Base-by-base conservation (phyloP, 1,140 invertebrate genomes). In the Scaptodrosophila lebanonensis region DNA sequence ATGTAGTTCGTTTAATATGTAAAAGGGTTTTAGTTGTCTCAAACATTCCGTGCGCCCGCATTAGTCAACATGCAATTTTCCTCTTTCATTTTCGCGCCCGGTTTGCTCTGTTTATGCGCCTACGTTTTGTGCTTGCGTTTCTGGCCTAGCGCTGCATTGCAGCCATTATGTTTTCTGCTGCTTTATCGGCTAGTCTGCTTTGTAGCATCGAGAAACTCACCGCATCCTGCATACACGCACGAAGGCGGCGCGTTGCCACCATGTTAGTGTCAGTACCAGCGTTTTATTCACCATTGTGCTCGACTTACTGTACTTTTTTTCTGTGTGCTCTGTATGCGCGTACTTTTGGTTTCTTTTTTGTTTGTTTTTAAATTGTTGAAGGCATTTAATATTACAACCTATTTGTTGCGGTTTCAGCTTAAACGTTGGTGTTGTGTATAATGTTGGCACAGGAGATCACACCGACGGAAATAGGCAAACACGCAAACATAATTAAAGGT, bases 401-500 rank as follows among this genome's bases (percentile, higher is more conserved):
- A 25, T 25, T 8, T 25, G 3, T 8, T 8, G 8, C 8, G 22
- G 3, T 25, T 8, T 25, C 8, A 25, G 68, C 36, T 48, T 59
- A 35, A 51, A 48, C 57, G 49, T 39, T 47, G 61, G 66, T 49
- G 47, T 58, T 30, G 57, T 71, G 50, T 60, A 83, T 69, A 61
- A 86, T 86, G 84, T 79, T 86, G 66, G 77, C 77, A 50, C 63
- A 83, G 54, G 84, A 87, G 63, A 85, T 89, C 33, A 90, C 91
- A 87, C 91, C 91, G 64, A 90, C 91, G 43, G 90, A 91, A 83
- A 88, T 93, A 54, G 89, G 90, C 60, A 92, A 90, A 86, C 91
- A 92, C 88, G 90, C 91, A 30, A 88, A 88, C 60, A 88, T 90
- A 38, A 89, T 93, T 44, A 91, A 91, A 91, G 90, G 92, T 92